Evolutionary conservation across 2,888 invertebrate species (phyloP), one percentile per base, ranked within the genome.

Genomic region (Tupiocoris notatus): DNA sequence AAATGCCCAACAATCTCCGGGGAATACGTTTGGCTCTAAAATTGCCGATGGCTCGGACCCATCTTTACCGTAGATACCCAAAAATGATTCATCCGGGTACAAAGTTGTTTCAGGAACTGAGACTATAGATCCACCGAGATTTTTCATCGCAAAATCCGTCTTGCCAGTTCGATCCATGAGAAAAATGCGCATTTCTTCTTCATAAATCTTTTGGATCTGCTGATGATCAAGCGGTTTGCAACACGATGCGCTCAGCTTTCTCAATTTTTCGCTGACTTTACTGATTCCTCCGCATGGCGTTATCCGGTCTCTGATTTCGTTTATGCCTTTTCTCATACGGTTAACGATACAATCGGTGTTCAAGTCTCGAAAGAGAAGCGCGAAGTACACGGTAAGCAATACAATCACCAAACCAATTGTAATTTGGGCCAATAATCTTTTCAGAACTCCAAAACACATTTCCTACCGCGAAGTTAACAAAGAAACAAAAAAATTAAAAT

Each of bases 1-100:
- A 82, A 88, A 88, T 3, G 88, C 86, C 88, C 88, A 89, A 81
- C 89, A 89, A 79, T 88, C 85, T 20, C 89, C 89, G 21, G 87
- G 87, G 56, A 83, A 80, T 2, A 84, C 77, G 59, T 76, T 71
- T 6, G 80, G 79, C 77, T 80, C 22, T n/a, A 64, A 22, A 74
- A 75, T 73, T 24, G 70, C 21, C 12, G 70, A 59, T 18, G 73
- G 20, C 7, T 65, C 65, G 24, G 39, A 6, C 39, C n/a, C 21
- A 2, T 24, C 1, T 17, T 23, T 1, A 18, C 2, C 39, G 17
- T 16, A 2, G 3, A 7, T 3, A 3, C 39, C 39, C n/a, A n/a
- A n/a, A 12, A 39, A 39, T 7, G 3, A 3, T 3, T 39, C 6
- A 12, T 3, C 39, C 39, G 3, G 39, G 39, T 39, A 39, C 3